These are phyloP conservation scores for Lycaena phlaeas DNA, from an alignment of 2,888 invertebrate species.

Conservation along the genomic window DNA sequence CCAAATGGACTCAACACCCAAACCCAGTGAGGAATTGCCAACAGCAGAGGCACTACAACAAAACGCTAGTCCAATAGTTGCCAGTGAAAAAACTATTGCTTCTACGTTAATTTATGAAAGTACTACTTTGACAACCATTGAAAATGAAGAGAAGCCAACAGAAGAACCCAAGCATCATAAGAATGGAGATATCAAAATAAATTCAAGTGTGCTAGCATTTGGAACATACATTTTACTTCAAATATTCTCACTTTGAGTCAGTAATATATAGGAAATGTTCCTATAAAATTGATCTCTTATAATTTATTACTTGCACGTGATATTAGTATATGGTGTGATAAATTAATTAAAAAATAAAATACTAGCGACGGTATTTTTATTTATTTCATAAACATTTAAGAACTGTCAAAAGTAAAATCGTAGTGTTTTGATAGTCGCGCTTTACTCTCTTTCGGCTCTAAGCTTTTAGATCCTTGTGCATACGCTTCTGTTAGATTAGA, in stretches of 20 bases:
- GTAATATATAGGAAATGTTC: neutral
- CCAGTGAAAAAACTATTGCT: slow-evolving; percentile 28
- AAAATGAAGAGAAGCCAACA: slow-evolving; percentile 12
- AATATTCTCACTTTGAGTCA: neutral
- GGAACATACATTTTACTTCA: neutral
- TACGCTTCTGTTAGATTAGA: slow-evolving; percentile 57
- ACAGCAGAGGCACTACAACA: slow-evolving; percentile 48
- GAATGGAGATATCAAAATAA: slow-evolving; percentile 8
- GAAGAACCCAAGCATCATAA: slow-evolving; percentile 9
- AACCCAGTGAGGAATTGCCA: slow-evolving; percentile 32
- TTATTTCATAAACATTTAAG: neutral
- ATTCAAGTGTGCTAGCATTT: neutral
- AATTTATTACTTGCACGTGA: slow-evolving; percentile 5
- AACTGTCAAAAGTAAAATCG: slow-evolving; percentile 57
- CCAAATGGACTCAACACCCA: slow-evolving; percentile 18
- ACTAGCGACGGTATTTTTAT: neutral
- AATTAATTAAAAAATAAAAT: neutral
- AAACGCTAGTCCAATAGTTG: slow-evolving; percentile 27
- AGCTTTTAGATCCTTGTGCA: slow-evolving; percentile 54
- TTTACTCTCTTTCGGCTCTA: slow-evolving; percentile 44
- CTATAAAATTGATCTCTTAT: slow-evolving; percentile 9
- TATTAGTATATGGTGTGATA: neutral
- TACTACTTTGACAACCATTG: slow-evolving; percentile 17
- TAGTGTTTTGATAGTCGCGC: slow-evolving; percentile 47
- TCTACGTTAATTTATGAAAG: slow-evolving; percentile 20